Base-by-base conservation (phyloP, 2,113 vertebrate species). In the Dasyornis broadbenti region DNA sequence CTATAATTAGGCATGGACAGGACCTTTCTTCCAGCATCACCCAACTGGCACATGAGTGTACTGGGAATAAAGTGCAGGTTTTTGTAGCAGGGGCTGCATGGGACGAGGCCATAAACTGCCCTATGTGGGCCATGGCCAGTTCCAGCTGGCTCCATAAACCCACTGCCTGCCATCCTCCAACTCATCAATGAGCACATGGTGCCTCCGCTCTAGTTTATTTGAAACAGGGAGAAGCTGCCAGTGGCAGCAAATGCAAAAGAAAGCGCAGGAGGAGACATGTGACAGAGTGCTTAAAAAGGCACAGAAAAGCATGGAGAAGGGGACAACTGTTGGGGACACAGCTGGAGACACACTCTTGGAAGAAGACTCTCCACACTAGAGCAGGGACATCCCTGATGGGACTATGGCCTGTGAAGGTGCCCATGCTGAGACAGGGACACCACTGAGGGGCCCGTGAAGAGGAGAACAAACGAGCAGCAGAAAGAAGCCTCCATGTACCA, bases 211-310 rank as follows among this genome's bases (percentile, higher is more conserved):
- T 2, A 1, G 15, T 23, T 59, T 14, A 11, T 17, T 14, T 30
- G 65, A 60, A 39, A 89, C 45, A 82, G 5, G 15, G 18, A 79
- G 33, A 52, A 49, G 35, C 56, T 70, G 56, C 19, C 1, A 5
- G n/a, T 8, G 31, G 63, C 61, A 86, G 45, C 44, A 68, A 72
- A 47, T 5, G 4, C 13, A 52, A 50, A 0, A 2, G 21, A 45
- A 65, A 73, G 42, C 1, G 2, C 50, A 65, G 61, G 18, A 53
- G n/a, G 26, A 15, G 9, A 35, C 1, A 1, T 1, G 1, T 45
- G 52, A 59, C 13, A 59, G 23, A 6, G 4, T 0, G 1, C n/a
- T 73, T 54, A 56, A 61, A 47, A 72, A 49, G 31, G 57, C 17
- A 56, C 1, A 10, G 27, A 7, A 26, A 64, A 16, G 44, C 33